Percentiles rank a stretch among this genome's conserved stretches.
Conservation (phyloP, 2,797 vertebrate species). For the Pachyuromys duprasi region DNA sequence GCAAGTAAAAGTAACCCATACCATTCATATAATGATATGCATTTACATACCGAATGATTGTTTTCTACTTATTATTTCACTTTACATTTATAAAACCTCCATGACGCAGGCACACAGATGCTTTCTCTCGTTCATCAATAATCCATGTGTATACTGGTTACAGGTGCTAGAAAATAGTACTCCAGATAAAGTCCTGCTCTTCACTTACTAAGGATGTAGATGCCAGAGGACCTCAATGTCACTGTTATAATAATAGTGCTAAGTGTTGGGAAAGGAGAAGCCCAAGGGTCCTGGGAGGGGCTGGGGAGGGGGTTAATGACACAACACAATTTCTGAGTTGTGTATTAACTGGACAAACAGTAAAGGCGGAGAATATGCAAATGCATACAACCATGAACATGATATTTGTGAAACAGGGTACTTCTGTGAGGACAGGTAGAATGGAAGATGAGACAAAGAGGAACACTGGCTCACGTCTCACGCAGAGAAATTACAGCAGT, state of each 20-base stretch:
- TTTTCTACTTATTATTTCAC: slow-evolving; percentile 29
- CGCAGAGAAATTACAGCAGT: not conserved
- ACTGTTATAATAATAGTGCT: not conserved
- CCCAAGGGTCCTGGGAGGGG: not conserved
- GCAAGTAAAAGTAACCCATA: slow-evolving; percentile 40
- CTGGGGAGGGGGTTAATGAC: not conserved
- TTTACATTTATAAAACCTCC: slow-evolving; percentile 36
- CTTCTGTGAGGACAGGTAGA: not conserved
- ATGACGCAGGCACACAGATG: not conserved
- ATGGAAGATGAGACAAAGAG: not conserved
- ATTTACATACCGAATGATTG: slow-evolving; percentile 43
- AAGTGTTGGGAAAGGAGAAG: not conserved
- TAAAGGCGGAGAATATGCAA: not conserved
- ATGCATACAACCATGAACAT: not conserved
- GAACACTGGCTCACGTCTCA: not conserved
- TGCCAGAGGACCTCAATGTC: not conserved
- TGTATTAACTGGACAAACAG: not conserved
- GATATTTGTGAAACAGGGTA: not conserved
- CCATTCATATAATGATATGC: not conserved
- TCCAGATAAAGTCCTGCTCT: not conserved
- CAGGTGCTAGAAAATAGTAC: not conserved
- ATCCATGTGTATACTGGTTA: slow-evolving; percentile 26
- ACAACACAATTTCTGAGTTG: not conserved
- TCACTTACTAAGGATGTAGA: not conserved
- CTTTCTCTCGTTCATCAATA: slow-evolving; percentile 38